Base-by-base conservation (phyloP, 2,797 vertebrate species). In the Pteropus rufus region DNA sequence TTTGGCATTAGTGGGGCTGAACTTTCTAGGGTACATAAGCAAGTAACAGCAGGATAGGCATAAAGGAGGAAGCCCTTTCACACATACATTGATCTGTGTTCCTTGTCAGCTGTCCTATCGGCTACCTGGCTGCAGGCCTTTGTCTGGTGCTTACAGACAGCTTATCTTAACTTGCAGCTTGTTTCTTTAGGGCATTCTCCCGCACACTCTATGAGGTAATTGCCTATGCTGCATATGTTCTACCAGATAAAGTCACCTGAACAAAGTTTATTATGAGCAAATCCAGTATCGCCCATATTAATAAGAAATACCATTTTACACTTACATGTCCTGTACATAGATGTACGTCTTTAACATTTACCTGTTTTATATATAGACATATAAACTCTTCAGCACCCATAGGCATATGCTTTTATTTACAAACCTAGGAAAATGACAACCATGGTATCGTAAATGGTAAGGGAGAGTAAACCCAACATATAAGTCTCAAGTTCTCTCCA, bases 211-310 rank as follows among this genome's bases (percentile, higher is more conserved):
- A 1, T 36, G 60, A 92, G 5, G 64, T 87, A 80, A 93, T 72
- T 67, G 46, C 44, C 49, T 81, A 0, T 67, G 29, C 26, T 89
- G 12, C 56, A 4, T 67, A 24, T 89, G 31, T 86, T 86, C 23
- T 93, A 76, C 36, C 49, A 79, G 91, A 81, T 96, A 79, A 96
- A 85, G 24, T 87, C 19, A 92, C 41, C 54, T 93, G 62, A 81
- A 87, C 41, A 73, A 62, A 69, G 18, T 44, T 79, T 46, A 89
- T 75, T 93, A 81, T 65, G n/a, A 31, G 80, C 54, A 81, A n/a
- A 34, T 36, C 44, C 46, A 80, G 18, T 29, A 54, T 73, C 54
- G 36, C 23, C 39, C 19, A 77, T 49, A 69, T 65, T 91, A 93
- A 91, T 2, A 94, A 91, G 39, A 96, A 93, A 88, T n/a, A 72